phyloP scores from a whole-genome alignment of 2,888 invertebrate genomes.

The Serripes groenlandicus region DNA sequence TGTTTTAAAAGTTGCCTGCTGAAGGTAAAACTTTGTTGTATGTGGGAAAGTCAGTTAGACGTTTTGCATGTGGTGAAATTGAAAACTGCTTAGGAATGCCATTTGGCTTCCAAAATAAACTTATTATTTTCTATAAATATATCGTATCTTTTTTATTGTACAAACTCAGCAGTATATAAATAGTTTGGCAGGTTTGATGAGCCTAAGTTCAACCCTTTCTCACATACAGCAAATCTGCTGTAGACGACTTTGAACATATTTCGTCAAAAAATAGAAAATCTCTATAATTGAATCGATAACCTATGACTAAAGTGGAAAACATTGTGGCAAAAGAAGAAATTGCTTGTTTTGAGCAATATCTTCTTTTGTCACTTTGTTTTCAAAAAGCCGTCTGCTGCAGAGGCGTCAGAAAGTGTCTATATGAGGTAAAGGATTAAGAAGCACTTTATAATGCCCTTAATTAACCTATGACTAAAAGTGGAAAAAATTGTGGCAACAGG shows the following conservation, averaged over 20 bases:
- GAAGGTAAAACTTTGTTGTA: too few species aligned
- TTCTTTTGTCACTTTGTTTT: neutral
- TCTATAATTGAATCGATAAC: too few species aligned
- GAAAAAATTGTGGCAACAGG: neutral
- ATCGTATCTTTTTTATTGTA: neutral
- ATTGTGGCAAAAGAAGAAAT: neutral
- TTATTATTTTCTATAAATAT: neutral
- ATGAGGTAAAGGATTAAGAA: neutral
- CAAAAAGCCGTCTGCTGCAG: neutral
- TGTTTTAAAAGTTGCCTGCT: too few species aligned
- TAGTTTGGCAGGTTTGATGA: neutral
- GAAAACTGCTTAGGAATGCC: neutral
- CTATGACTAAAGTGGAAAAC: too few species aligned
- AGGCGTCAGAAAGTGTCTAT: neutral
- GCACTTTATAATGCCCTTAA: neutral
- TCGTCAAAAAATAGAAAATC: too few species aligned
- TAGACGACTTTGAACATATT: too few species aligned
- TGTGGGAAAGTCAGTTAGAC: too few species aligned
- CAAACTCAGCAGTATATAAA: neutral
- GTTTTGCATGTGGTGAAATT: neutral
- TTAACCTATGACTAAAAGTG: neutral
- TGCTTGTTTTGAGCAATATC: neutral
- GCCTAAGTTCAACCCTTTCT: too few species aligned
- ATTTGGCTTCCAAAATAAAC: neutral
- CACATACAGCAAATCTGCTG: too few species aligned